Evolutionary conservation across 1,140 invertebrate genomes (phyloP), one percentile per base, ranked within the genome.

Genomic region (Drosophila nigrodunni): DNA sequence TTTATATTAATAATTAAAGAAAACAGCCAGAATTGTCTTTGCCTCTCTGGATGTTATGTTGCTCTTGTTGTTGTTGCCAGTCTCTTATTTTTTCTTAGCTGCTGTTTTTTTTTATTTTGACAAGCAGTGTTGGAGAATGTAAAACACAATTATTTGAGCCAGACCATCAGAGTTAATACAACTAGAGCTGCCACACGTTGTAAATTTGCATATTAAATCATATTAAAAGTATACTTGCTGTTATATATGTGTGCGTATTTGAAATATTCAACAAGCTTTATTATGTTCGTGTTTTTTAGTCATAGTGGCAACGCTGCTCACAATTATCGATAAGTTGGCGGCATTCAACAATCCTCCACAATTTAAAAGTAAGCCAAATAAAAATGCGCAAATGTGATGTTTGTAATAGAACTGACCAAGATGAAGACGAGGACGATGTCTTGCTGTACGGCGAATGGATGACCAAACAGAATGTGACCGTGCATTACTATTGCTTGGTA

Each of bases 401-500:
- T 44, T 85, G 81, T n/a, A 44, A 66, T 10, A 52, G 49, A 21
- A 58, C 35, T 0, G 49, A 44, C 11, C 41, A 52, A 30, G 37
- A n/a, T 9, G 25, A 58, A 3, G 44, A 60, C 5, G 52, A 43
- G 0, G 54, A 70, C 1, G 82, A 85, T 34, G 10, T 30, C 0
- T 7, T 77, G 10, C 2, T 75, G 0, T 90, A 71, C 10, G 90
- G 90, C n/a, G 74, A 90, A 9, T 91, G 90, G 82, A 88, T 80
- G 81, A 46, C 34, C 0, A 78, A 66, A 8, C 54, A 49, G 8
- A 35, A 73, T 7, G 43, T 91, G 1, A 78, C 54, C 0, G 89
- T 89, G 3, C 90, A 92, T 41, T 91, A 91, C 44, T 92, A 58
- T 25, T 92, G 90, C n/a, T 55, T 92, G 78, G 90, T 92, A 52